Evolutionary conservation across 2,797 vertebrate species (phyloP).

Genomic region (Smutsia gigantea): DNA sequence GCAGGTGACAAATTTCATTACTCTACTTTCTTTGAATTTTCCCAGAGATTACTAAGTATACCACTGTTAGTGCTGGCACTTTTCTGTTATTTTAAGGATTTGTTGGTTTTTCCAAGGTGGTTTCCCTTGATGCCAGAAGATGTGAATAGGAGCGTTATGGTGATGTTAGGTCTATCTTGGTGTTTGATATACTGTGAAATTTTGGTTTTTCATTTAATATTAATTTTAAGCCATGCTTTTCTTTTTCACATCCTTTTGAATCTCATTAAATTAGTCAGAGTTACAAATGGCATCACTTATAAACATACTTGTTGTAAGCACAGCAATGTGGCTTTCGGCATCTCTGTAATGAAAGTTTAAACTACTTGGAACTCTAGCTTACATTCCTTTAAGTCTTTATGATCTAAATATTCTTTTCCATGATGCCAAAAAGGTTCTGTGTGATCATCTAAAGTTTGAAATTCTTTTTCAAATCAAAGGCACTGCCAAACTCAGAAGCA

Average conservation of each 20-base stretch:
- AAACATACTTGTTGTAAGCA: conserved; percentile 69
- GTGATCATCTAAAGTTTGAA: conserved; percentile 76
- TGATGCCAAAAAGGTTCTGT: conserved; percentile 69
- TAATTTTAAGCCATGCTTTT: conserved; percentile 37
- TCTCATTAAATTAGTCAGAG: conserved; percentile 71
- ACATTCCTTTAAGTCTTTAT: conserved; percentile 75
- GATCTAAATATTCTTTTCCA: conserved; percentile 78
- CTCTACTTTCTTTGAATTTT: conserved; percentile 73
- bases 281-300: conserved; percentile 71
- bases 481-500: conserved; percentile 77
- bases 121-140: conserved; percentile 49
- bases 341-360: conserved; percentile 79
- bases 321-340: conserved; percentile 66
- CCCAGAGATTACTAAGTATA: conserved; percentile 66
- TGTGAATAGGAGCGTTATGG: conserved; percentile 40
- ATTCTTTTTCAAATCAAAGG: conserved; percentile 82
- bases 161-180: conserved; percentile 8
- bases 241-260: conserved; percentile 40
- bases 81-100: conserved; percentile 68
- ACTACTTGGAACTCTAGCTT: conserved; percentile 78
- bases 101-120: conserved; percentile 73
- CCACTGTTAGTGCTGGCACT: conserved; percentile 67
- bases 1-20: conserved; percentile 75
- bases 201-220: conserved; percentile 51
- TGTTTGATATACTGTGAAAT: conserved; percentile 44